Percentiles rank a stretch among this genome's conserved stretches.
Conservation (phyloP, 2,888 invertebrate species). For the Apodemia zela region DNA sequence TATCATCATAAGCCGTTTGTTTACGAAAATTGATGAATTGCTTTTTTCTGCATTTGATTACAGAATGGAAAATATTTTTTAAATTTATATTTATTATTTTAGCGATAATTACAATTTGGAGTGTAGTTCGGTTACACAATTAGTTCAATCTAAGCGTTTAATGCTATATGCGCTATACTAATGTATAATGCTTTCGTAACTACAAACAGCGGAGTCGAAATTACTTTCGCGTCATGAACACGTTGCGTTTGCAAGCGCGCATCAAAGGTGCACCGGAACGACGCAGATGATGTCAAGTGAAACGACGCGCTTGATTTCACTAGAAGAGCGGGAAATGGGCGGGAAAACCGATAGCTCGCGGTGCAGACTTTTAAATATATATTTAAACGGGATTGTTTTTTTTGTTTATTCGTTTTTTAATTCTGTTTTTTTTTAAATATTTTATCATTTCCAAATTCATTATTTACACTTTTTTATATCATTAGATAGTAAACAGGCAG, state of each 20-base stretch:
- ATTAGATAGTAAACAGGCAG: too few relatives aligned
- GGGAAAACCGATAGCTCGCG: not conserved
- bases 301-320: slow-evolving; percentile 9
- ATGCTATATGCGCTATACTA: not conserved
- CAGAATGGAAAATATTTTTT: too few relatives aligned
- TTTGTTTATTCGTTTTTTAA: not conserved
- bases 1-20: too few relatives aligned
- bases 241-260: slow-evolving; percentile 11
- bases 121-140: too few relatives aligned
- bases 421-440: too few relatives aligned
- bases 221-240: slow-evolving; percentile 9
- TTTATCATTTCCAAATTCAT: too few relatives aligned
- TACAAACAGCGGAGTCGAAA: not conserved
- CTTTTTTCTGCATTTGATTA: too few relatives aligned
- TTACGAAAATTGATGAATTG: too few relatives aligned
- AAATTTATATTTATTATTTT: too few relatives aligned
- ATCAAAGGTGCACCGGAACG: slow-evolving; percentile 9
- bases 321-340: not conserved
- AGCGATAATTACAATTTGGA: too few relatives aligned
- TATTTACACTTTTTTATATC: too few relatives aligned
- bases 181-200: not conserved
- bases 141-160: too few relatives aligned
- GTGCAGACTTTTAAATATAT: not conserved
- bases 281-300: slow-evolving; percentile 2
- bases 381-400: not conserved